phyloP scores from a whole-genome alignment of 1,140 invertebrate species.

The Ganaspis sp. region DNA sequence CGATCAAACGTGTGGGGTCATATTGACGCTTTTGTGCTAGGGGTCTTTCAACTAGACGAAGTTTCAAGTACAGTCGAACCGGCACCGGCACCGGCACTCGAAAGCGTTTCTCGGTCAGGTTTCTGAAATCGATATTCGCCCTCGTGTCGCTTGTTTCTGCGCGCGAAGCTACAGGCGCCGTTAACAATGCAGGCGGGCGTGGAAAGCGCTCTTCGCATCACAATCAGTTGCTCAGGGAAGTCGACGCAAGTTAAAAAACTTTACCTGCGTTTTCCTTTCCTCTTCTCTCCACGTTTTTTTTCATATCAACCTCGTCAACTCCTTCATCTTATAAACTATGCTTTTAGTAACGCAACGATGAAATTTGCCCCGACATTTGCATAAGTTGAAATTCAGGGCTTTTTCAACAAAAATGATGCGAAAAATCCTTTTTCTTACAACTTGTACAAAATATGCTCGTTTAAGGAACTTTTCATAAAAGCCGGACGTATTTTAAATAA shows the following conservation, averaged over 20 bases:
- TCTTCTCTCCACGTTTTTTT: background rate
- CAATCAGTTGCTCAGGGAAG: conserved; percentile 23
- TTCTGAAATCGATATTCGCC: conserved; percentile 46
- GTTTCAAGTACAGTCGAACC: conserved; percentile 44
- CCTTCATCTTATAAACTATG: conserved; percentile 23
- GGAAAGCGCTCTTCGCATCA: conserved; percentile 18
- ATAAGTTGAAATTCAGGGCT: conserved; percentile 19
- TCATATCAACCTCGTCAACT: background rate
- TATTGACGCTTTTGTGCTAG: conserved; percentile 19
- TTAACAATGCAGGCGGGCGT: conserved; percentile 32
- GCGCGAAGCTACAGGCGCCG: conserved; percentile 28
- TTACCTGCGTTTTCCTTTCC: background rate
- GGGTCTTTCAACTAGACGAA: conserved; percentile 35
- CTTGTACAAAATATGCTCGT: background rate
- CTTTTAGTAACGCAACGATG: conserved; percentile 25
- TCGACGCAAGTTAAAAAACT: conserved; percentile 23
- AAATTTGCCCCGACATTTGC: conserved; percentile 18
- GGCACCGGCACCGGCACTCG: conserved; percentile 36
- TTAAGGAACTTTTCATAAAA: background rate
- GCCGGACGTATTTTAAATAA: no score
- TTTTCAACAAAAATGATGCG: conserved; percentile 1
- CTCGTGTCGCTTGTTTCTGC: conserved; percentile 32
- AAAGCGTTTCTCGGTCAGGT: conserved; percentile 44
- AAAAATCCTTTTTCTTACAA: conserved; percentile 15
- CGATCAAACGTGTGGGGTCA: conserved; percentile 29